These are phyloP conservation scores for Actinia tenebrosa DNA, from an alignment of 64 coral and sea anemone genomes.

Conservation along the genomic window DNA sequence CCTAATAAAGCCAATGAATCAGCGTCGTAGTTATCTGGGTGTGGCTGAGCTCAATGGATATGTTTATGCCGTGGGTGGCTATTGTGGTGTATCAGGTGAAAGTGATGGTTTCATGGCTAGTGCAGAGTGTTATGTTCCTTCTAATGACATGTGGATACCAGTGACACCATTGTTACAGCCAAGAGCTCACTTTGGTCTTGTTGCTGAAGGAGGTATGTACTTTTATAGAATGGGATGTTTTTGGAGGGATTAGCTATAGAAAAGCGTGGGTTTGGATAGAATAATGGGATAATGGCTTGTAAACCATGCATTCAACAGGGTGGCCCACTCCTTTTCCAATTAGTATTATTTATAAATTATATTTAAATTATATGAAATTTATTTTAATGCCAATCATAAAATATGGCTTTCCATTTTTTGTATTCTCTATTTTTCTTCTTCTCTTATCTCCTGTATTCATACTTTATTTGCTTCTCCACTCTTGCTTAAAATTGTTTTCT, in stretches of 20 bases:
- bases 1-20: conserved; percentile 29
- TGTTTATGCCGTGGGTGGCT: conserved; percentile 73
- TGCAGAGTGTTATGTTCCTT: conserved; percentile 50
- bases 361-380: no score
- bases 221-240: background rate
- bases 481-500: no score
- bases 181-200: conserved; percentile 57
- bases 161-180: conserved; percentile 41
- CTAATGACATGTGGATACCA: conserved; percentile 48
- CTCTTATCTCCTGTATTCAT: background rate
- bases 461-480: no score
- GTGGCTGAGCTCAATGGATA: conserved; percentile 23
- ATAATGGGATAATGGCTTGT: no score
- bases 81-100: conserved; percentile 32
- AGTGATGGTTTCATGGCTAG: conserved; percentile 39
- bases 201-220: conserved; percentile 55
- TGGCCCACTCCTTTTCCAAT: no score
- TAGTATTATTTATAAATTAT: no score
- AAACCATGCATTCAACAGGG: no score
- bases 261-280: no score
- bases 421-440: background rate
- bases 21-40: conserved; percentile 60
- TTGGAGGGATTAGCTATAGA: no score
- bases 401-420: no score
- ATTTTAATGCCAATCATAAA: no score